Evolutionary conservation across 2,888 invertebrate species (phyloP), one percentile per base, ranked within the genome.

Genomic region (Xanthostigma xanthostigma): DNA sequence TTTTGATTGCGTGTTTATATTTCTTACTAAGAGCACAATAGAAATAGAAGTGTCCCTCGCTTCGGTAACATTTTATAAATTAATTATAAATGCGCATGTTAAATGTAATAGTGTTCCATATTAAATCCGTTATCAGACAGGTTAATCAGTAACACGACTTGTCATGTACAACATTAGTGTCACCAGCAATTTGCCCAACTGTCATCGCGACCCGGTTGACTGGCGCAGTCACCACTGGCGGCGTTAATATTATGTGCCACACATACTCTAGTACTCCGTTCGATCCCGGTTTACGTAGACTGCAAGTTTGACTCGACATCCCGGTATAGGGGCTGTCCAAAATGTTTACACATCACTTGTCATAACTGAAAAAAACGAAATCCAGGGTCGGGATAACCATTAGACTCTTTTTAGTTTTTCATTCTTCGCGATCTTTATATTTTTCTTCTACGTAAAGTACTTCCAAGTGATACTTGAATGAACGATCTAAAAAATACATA

Each of bases 161-260:
- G 66, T 65, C 65, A 64, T 64, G 64, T 62, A 62, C 61, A 60
- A 64, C 62, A 64, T 64, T 64, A 64, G 61, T 61, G 65, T 66
- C 64, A 58, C 56, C 55, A 60, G 59, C 38, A 38, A 45, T 45
- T 45, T 37, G 45, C 45, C 37, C 36, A 38, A 45, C 45, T 45
- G 45, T 45, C 45, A 45, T 37, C 45, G 17, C 27, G 33, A 39
- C 27, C 27, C 27, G 27, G 27, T 27, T 6, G 27, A 27, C 27
- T 27, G 27, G 27, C 27, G 27, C 27, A 27, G 27, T 27, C 27
- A 27, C 27, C 39, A 46, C 9, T 36, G 9, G 35, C 35, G 43
- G 43, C 35, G 35, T 35, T 43, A 34, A 43, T 43, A n/a, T n/a
- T n/a, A 35, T 43, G 43, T 43, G 14, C 27, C 36, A 36, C 36